A percentile compares a stretch with the other conserved stretches of the same genome.
phyloP scores from a whole-genome alignment of 30 jellyfish, hydroid and myxozoan species.

The Aurelia coerulea region DNA sequence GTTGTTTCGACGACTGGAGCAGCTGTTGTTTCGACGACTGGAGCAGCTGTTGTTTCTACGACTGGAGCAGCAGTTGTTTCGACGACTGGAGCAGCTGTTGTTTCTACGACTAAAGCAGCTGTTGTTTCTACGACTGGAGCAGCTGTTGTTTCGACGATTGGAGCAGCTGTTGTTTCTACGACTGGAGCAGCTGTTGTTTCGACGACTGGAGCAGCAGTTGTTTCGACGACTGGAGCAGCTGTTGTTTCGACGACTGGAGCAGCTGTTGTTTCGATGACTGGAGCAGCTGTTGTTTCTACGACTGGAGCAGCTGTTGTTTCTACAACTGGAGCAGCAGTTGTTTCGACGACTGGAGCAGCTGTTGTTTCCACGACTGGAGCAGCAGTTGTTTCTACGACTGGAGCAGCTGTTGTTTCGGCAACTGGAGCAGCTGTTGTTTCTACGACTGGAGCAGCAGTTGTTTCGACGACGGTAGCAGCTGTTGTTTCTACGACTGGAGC shows the following conservation, averaged over 20 bases:
- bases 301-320: conserved; percentile 51
- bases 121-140: conserved; percentile 43
- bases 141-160: conserved; percentile 19
- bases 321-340: conserved; percentile 21
- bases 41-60: conserved; percentile 40
- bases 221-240: conserved; percentile 10
- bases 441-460: conserved; percentile 17
- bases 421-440: conserved; percentile 15
- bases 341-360: conserved; percentile 24
- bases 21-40: conserved; percentile 24
- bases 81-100: conserved; percentile 44
- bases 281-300: conserved; percentile 33
- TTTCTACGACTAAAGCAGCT: conserved; percentile 15
- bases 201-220: conserved; percentile 11
- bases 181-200: conserved; percentile 47
- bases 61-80: conserved; percentile 51
- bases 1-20: neutral
- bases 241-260: conserved; percentile 26
- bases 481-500: conserved; percentile 27
- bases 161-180: conserved; percentile 26
- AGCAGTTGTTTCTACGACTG: conserved; percentile 3
- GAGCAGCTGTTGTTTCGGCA: conserved; percentile 6
- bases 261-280: neutral
- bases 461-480: conserved; percentile 26
- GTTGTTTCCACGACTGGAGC: conserved; percentile 18